These are phyloP conservation scores for Paguma larvata DNA, from an alignment of 2,797 vertebrate species.

Conservation along the genomic window DNA sequence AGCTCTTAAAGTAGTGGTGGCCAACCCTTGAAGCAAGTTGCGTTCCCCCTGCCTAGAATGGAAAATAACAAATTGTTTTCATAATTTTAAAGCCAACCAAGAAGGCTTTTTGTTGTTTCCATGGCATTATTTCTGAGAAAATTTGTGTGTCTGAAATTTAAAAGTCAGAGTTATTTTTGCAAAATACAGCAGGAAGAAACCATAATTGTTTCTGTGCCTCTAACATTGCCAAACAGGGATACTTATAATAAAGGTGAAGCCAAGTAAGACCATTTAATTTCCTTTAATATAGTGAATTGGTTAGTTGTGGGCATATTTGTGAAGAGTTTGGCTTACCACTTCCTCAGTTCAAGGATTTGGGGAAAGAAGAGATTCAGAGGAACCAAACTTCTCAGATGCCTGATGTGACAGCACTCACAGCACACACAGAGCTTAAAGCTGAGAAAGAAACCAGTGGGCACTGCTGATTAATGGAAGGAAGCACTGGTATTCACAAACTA, in stretches of 20 bases:
- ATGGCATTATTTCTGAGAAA: slow-evolving; percentile 13
- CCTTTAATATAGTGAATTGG: background rate
- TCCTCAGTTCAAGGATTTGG: background rate
- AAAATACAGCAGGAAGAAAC: background rate
- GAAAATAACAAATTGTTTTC: background rate
- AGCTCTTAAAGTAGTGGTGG: background rate
- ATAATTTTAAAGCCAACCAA: background rate
- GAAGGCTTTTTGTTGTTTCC: background rate
- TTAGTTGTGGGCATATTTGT: background rate
- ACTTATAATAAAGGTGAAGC: background rate
- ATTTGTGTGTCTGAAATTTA: slow-evolving; percentile 1
- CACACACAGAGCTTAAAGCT: background rate
- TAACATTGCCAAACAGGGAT: background rate
- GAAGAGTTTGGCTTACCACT: background rate
- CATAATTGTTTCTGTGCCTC: background rate
- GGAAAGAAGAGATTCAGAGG: slow-evolving; percentile 20
- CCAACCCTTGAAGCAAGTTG: background rate
- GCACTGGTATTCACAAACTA: background rate
- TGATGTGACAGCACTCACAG: background rate
- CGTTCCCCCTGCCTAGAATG: background rate
- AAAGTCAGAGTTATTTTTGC: background rate
- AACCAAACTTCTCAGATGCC: background rate
- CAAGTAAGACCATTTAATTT: background rate
- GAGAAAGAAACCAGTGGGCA: background rate
- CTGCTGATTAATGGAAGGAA: background rate